Percentiles rank a stretch among this genome's conserved stretches.
phyloP scores from a whole-genome alignment of 1,140 invertebrate species.

The Zaprionus davidi region DNA sequence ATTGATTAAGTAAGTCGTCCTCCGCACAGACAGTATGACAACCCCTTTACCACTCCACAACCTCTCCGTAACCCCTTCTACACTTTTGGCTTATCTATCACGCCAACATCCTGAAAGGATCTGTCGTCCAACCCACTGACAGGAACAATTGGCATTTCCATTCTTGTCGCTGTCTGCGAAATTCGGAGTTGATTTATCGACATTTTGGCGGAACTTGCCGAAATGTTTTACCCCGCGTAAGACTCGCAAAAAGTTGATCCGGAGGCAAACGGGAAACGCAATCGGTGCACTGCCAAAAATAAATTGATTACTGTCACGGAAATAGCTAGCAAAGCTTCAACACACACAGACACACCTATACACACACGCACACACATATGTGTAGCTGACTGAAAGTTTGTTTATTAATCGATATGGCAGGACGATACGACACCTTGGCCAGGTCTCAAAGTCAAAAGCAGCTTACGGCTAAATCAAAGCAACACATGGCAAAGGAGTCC shows the following conservation, averaged over 20 bases:
- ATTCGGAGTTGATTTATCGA: slow-evolving; percentile 75
- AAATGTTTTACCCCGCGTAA: slow-evolving; percentile 42
- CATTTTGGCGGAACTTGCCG: slow-evolving; percentile 74
- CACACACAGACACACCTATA: slow-evolving; percentile 29
- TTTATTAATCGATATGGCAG: slow-evolving; percentile 75
- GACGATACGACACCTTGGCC: slow-evolving; percentile 50
- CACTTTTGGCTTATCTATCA: slow-evolving; percentile 73
- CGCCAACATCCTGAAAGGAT: slow-evolving; percentile 59
- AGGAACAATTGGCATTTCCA: slow-evolving; percentile 8
- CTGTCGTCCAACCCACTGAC: slow-evolving; percentile 10
- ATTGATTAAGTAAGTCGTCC: slow-evolving; percentile 59
- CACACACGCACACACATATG: slow-evolving; percentile 21
- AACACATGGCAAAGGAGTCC: slow-evolving; percentile 17
- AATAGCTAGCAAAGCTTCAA: slow-evolving; percentile 62
- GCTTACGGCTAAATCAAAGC: slow-evolving; percentile 56
- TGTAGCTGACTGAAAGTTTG: slow-evolving; percentile 53
- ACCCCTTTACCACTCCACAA: not conserved
- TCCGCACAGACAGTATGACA: slow-evolving; percentile 22
- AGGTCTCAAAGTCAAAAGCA: slow-evolving; percentile 51
- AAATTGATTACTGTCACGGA: slow-evolving; percentile 84
- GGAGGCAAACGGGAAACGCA: slow-evolving; percentile 60
- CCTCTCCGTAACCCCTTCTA: slow-evolving; percentile 66
- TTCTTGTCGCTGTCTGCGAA: slow-evolving; percentile 36
- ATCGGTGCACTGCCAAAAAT: slow-evolving; percentile 82
- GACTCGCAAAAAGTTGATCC: slow-evolving; percentile 49